Conservation (phyloP, 2,797 vertebrate genomes). For the Lophotriccus pileatus region DNA sequence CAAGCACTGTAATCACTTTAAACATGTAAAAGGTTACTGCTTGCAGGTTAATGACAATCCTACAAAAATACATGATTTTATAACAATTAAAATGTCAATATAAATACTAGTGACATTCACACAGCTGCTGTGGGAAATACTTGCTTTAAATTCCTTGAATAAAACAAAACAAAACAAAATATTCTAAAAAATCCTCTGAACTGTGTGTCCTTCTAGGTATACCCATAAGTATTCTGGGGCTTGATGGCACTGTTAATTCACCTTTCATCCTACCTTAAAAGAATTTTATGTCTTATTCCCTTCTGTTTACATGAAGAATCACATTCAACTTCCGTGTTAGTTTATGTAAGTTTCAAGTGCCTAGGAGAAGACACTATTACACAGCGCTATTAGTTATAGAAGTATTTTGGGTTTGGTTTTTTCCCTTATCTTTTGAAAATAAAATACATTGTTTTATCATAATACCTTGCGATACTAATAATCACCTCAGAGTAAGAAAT, state of each 20-base stretch:
- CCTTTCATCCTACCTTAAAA: neutral
- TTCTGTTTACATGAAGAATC: neutral
- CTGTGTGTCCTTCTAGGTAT: neutral
- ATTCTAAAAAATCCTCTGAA: neutral
- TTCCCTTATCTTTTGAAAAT: neutral
- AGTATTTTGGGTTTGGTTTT: fast-evolving
- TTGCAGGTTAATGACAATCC: conserved; percentile 74
- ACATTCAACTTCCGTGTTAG: neutral
- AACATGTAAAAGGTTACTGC: conserved; percentile 68
- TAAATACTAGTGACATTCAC: conserved; percentile 61
- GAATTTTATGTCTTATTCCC: neutral
- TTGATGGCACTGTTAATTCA: neutral
- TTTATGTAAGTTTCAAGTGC: neutral
- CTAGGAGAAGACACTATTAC: neutral
- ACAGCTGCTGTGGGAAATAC: conserved; percentile 36
- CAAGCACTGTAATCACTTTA: conserved; percentile 67
- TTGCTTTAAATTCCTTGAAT: conserved; percentile 17
- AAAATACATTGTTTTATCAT: neutral
- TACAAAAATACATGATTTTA: conserved; percentile 72
- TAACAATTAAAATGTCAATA: conserved; percentile 70
- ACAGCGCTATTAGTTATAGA: neutral
- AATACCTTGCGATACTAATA: neutral
- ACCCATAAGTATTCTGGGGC: neutral
- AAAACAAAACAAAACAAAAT: neutral
- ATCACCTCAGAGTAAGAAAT: neutral